Conservation (phyloP, 2,888 invertebrate species). For the Drosophila mercatorum region DNA sequence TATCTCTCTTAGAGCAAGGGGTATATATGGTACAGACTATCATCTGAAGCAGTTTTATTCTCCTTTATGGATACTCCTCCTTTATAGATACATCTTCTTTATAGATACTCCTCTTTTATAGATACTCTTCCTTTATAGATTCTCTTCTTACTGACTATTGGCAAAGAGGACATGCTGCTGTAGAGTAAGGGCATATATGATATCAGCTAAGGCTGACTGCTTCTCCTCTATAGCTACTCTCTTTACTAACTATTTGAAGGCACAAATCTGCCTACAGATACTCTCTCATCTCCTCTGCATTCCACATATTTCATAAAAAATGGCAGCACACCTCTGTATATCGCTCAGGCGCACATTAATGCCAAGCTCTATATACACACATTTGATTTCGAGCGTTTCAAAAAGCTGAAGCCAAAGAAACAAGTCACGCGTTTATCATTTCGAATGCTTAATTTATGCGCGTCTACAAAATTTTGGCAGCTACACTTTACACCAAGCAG, state of each 20-base stretch:
- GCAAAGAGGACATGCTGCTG: too few species aligned
- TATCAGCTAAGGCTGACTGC: too few species aligned
- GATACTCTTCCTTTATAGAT: too few species aligned
- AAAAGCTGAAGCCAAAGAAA: conserved; percentile 15
- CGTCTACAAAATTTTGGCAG: conserved; percentile 63
- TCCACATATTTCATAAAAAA: background rate
- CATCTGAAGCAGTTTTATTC: too few species aligned
- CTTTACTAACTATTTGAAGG: background rate
- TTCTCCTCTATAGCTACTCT: background rate
- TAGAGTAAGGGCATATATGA: too few species aligned
- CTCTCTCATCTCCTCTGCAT: background rate
- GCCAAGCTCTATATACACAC: conserved; percentile 38
- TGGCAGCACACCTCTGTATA: background rate
- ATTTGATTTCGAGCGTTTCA: conserved; percentile 48
- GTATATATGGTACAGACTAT: too few species aligned
- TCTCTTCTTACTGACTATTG: too few species aligned
- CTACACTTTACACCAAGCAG: conserved; percentile 52
- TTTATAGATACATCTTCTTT: too few species aligned
- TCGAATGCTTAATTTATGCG: conserved; percentile 67
- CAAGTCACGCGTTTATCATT: conserved; percentile 61
- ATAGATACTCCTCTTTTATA: too few species aligned
- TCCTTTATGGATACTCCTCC: too few species aligned
- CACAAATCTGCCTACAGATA: background rate
- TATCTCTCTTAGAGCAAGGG: too few species aligned
- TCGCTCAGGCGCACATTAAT: background rate